These are phyloP conservation scores for Listrodromus nycthemerus DNA, from an alignment of 2,888 invertebrate genomes.

Conservation along the genomic window DNA sequence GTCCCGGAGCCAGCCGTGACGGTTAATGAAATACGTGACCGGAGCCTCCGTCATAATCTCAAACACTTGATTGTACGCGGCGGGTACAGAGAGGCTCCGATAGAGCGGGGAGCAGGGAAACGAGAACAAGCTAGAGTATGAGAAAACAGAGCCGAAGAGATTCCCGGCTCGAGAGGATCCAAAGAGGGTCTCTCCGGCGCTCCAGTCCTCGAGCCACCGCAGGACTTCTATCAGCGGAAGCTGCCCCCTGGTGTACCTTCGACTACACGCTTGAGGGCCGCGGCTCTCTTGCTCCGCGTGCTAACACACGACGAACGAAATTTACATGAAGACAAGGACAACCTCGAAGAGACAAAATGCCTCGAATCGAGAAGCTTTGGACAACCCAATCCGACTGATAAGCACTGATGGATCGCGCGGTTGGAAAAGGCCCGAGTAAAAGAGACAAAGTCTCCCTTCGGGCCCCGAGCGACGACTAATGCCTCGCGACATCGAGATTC, in stretches of 20 bases:
- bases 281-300: conserved; percentile 45
- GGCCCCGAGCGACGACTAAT: conserved; percentile 16
- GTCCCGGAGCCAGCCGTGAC: conserved; percentile 75
- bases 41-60: conserved; percentile 83
- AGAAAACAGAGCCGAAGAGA: conserved; percentile 39
- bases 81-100: conserved; percentile 28
- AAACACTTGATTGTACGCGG: conserved; percentile 82
- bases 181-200: conserved; percentile 42
- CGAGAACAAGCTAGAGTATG: conserved; percentile 31
- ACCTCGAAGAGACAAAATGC: conserved; percentile 40
- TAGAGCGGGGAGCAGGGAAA: conserved; percentile 34
- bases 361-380: conserved; percentile 22
- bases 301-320: conserved; percentile 56
- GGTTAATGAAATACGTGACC: conserved; percentile 85
- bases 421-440: neutral
- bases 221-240: conserved; percentile 34
- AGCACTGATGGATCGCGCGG: conserved; percentile 7
- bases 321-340: conserved; percentile 55
- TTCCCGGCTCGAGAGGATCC: conserved; percentile 51
- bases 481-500: conserved; percentile 32
- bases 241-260: conserved; percentile 16
- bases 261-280: conserved; percentile 40
- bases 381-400: conserved; percentile 61
- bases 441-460: neutral
- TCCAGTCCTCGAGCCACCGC: conserved; percentile 32